A percentile compares a stretch with the other conserved stretches of the same genome.
Evolutionary conservation across 2,888 invertebrate genomes (phyloP).

Genomic region (Lasioglossum vierecki): DNA sequence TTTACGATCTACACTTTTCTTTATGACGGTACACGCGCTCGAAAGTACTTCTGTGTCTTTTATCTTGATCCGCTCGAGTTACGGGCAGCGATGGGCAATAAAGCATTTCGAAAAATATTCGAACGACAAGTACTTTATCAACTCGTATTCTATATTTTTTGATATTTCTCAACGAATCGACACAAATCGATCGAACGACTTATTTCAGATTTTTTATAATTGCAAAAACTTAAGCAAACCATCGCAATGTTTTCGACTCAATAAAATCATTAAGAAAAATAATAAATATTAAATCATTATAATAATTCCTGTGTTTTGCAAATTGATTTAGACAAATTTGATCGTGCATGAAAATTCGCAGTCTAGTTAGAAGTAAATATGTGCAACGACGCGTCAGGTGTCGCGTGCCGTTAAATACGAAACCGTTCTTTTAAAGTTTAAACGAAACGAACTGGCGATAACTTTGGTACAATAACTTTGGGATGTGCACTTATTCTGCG

Average conservation of each 20-base stretch:
- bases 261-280: neutral
- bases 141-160: neutral
- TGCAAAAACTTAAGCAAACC: neutral
- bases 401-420: constrained; percentile 18
- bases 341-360: neutral
- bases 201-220: neutral
- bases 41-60: neutral
- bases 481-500: constrained; percentile 28
- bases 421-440: constrained; percentile 42
- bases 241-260: neutral
- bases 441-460: constrained; percentile 38
- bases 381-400: neutral
- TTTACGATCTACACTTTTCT: constrained; percentile 12
- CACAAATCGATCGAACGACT: too few species aligned
- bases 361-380: neutral
- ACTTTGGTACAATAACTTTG: constrained; percentile 6
- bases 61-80: neutral
- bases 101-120: too few species aligned
- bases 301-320: too few species aligned
- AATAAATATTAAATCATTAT: too few species aligned
- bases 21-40: neutral
- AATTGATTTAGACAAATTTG: neutral
- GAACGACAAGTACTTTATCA: neutral
- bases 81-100: neutral
- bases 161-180: too few species aligned